A percentile compares a stretch with the other conserved stretches of the same genome.
These are phyloP conservation scores for Cladorhizidae sp. DNA, from an alignment of 37 sponge, comb jelly and placozoan species.

Conservation along the genomic window DNA sequence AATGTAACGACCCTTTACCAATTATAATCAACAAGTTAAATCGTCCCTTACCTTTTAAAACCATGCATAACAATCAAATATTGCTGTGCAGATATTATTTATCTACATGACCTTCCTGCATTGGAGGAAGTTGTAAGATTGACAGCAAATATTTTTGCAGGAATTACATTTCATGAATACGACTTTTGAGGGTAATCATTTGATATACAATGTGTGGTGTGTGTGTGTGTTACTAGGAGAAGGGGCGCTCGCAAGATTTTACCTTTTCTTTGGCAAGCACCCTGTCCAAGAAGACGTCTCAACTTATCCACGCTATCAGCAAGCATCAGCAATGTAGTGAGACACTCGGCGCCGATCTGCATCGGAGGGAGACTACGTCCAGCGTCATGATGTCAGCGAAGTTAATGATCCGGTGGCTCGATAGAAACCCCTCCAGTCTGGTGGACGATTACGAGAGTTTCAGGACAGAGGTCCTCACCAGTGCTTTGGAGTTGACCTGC, in stretches of 20 bases:
- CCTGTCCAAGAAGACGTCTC: constrained; percentile 74
- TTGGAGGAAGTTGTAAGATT: too few relatives aligned
- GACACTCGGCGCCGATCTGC: neutral
- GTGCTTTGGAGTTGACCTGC: constrained; percentile 19
- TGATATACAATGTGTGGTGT: too few relatives aligned
- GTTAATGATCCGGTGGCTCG: constrained; percentile 50
- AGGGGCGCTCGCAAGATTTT: constrained; percentile 17
- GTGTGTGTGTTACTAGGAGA: constrained; percentile 48
- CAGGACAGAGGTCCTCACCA: constrained; percentile 18
- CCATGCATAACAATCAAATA: too few relatives aligned
- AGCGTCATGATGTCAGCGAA: constrained; percentile 56
- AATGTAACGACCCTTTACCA: too few relatives aligned
- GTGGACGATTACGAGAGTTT: constrained; percentile 42
- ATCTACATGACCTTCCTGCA: too few relatives aligned
- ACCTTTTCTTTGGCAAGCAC: constrained; percentile 42
- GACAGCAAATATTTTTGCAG: too few relatives aligned
- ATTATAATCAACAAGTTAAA: too few relatives aligned
- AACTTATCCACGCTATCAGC: constrained; percentile 44
- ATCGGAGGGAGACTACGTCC: constrained; percentile 30
- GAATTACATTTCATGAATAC: too few relatives aligned
- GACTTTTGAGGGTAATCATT: too few relatives aligned
- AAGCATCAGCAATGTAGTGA: constrained; percentile 13
- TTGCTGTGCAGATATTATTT: too few relatives aligned
- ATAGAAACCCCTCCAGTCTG: constrained; percentile 42
- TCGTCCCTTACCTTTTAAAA: too few relatives aligned